phyloP scores from a whole-genome alignment of 64 coral and sea anemone genomes.

The Anthopleura sola region DNA sequence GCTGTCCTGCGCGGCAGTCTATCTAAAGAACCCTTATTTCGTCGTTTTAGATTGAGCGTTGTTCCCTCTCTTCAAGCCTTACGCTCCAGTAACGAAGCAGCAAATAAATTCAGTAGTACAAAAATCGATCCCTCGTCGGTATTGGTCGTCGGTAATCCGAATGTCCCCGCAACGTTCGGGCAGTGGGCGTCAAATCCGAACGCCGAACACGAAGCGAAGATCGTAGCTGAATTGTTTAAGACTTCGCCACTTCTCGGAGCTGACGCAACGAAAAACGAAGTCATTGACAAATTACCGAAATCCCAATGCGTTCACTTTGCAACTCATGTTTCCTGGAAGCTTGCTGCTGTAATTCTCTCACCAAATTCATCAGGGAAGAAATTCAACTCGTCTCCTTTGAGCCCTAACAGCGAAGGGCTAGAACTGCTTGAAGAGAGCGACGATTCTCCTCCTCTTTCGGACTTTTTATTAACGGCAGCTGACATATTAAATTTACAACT shows the following conservation, averaged over 20 bases:
- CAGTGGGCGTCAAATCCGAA: slow-evolving; percentile 90
- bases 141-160: slow-evolving; percentile 85
- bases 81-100: slow-evolving; percentile 24
- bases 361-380: slow-evolving; percentile 60
- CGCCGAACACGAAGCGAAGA: slow-evolving; percentile 91
- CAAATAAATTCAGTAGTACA: not conserved
- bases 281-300: slow-evolving; percentile 55
- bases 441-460: slow-evolving; percentile 73
- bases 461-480: slow-evolving; percentile 88
- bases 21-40: slow-evolving; percentile 84
- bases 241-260: slow-evolving; percentile 77
- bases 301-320: slow-evolving; percentile 95
- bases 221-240: slow-evolving; percentile 88
- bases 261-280: slow-evolving; percentile 64
- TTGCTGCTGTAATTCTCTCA: slow-evolving; percentile 81
- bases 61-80: slow-evolving; percentile 89
- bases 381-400: slow-evolving; percentile 13
- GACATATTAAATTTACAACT: slow-evolving; percentile 83
- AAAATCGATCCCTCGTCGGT: slow-evolving; percentile 52
- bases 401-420: slow-evolving; percentile 40
- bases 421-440: slow-evolving; percentile 63
- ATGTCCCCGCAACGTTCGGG: slow-evolving; percentile 73
- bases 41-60: slow-evolving; percentile 65
- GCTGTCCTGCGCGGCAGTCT: slow-evolving; percentile 73
- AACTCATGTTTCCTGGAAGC: slow-evolving; percentile 96